These are phyloP conservation scores for Aradus depressus DNA, from an alignment of 2,888 invertebrate species.

Conservation along the genomic window DNA sequence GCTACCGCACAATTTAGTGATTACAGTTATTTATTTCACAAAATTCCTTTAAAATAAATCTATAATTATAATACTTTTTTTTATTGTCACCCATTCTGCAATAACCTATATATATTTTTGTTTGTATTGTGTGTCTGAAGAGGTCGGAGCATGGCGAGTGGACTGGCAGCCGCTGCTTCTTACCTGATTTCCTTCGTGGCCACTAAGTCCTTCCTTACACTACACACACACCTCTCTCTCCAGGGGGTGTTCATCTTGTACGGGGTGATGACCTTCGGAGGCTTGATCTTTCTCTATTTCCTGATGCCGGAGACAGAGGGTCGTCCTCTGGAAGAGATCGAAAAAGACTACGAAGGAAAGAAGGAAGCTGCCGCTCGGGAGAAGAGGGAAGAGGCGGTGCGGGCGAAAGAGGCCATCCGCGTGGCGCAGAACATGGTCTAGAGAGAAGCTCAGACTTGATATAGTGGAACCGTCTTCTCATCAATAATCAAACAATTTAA, in stretches of 20 bases:
- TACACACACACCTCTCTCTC: conserved; percentile 39
- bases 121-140: conserved; percentile 40
- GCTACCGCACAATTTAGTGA: not conserved
- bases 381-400: no score
- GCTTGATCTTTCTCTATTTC: conserved; percentile 43
- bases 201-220: conserved; percentile 44
- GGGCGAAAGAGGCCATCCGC: no score
- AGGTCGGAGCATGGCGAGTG: conserved; percentile 45
- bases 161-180: conserved; percentile 43
- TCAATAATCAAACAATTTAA: no score
- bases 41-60: no score
- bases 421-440: no score
- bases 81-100: no score
- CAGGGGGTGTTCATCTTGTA: conserved; percentile 44
- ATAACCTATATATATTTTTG: not conserved
- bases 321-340: conserved; percentile 43
- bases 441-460: no score
- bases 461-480: no score
- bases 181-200: conserved; percentile 44
- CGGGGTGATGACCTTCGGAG: conserved; percentile 40
- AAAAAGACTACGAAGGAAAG: conserved; percentile 38
- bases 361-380: no score
- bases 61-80: no score
- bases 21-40: not conserved
- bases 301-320: conserved; percentile 48